These are phyloP conservation scores for Polypterus senegalus DNA, from an alignment of 2,113 vertebrate genomes.

Conservation along the genomic window DNA sequence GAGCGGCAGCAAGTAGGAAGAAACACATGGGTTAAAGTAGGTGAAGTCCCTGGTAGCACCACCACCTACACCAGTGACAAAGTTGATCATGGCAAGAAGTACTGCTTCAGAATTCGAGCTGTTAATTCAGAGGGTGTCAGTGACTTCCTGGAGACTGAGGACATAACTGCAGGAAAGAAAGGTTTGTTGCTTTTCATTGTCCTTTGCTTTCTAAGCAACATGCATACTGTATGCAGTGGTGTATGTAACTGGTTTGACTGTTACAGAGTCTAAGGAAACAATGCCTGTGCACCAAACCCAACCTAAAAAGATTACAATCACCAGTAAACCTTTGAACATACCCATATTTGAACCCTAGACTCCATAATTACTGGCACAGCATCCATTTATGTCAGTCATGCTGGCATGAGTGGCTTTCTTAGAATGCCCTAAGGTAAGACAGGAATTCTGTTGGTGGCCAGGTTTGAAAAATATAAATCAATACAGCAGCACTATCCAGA, in stretches of 20 bases:
- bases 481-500: too few relatives aligned
- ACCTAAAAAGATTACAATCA: too few relatives aligned
- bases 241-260: neutral
- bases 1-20: constrained; percentile 55
- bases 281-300: too few relatives aligned
- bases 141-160: constrained; percentile 54
- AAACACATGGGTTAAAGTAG: constrained; percentile 55
- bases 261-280: too few relatives aligned
- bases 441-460: too few relatives aligned
- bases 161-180: constrained; percentile 56
- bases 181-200: constrained; percentile 30
- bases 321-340: too few relatives aligned
- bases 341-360: too few relatives aligned
- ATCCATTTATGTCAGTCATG: too few relatives aligned
- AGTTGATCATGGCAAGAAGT: constrained; percentile 58
- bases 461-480: too few relatives aligned
- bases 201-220: neutral
- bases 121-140: constrained; percentile 58
- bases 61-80: constrained; percentile 50
- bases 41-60: constrained; percentile 39
- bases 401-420: too few relatives aligned
- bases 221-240: neutral
- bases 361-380: too few relatives aligned
- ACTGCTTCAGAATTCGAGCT: constrained; percentile 63
- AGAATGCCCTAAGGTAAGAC: too few relatives aligned